Base-by-base conservation (phyloP, 2,113 vertebrate genomes). In the Saccopteryx bilineata region DNA sequence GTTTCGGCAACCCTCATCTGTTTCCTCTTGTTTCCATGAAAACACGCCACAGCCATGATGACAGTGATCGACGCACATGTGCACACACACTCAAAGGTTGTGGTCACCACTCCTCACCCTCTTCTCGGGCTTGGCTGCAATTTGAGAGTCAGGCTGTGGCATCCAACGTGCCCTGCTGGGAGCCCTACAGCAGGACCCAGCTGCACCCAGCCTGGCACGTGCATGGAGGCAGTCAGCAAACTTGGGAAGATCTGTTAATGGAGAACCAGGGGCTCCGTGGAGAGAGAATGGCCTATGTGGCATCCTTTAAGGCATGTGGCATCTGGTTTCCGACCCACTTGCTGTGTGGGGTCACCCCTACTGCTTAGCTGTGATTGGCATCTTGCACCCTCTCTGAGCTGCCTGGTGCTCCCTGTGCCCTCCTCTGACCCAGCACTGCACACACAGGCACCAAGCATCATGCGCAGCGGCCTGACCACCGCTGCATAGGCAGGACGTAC, bases 301-400 rank as follows among this genome's bases (percentile, higher is more conserved):
- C 7, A 54, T 7, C 8, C 39, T 11, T 31, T 21, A 60, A 90
- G 33, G 24, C 0, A 0, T 0, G 5, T 19, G 31, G 31, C 1
- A 0, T 17, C 56, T 33, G 13, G 65, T 50, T 54, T 31, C 69
- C 18, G 4, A 28, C 17, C 48, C 50, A 0, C 13, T 19, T 14
- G 66, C 24, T 58, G 1, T 71, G 78, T 71, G 23, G 74, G 26
- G 39, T 31, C 72, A 14, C 2, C 76, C n/a, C 80, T 58, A n/a
- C 39, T 24, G 81, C 66, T 48, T 11, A 5, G 61, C 72, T 5
- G 12, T 68, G 60, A 31, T 14, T 13, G 7, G 58, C 54, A 9
- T 63, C 88, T 52, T 12, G 0, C 18, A 9, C 5, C 24, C 18
- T 76, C 28, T 21, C 18, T 48, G 3, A 5, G n/a, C 56, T 1